These are phyloP conservation scores for Meloidogyne floridensis DNA, from an alignment of 1,140 invertebrate genomes.

Conservation along the genomic window DNA sequence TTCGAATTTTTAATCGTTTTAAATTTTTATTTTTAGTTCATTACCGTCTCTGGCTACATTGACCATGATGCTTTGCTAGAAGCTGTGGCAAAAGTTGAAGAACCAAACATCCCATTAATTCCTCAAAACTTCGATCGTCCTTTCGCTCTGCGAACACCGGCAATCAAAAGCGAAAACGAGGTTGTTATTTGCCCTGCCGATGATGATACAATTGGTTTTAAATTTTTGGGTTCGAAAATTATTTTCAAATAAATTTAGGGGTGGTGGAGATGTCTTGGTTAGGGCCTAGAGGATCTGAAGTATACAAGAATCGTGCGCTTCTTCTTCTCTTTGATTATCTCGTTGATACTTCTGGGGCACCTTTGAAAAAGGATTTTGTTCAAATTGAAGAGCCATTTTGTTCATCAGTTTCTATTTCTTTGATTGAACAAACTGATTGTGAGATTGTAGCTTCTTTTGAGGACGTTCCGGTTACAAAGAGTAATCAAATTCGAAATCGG, in stretches of 20 bases:
- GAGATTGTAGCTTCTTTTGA: conserved; percentile 76
- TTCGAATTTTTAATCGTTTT: background rate
- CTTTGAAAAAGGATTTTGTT: conserved; percentile 81
- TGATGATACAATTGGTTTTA: conserved; percentile 73
- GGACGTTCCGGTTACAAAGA: conserved; percentile 77
- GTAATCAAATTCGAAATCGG: conserved; percentile 73
- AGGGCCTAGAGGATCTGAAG: conserved; percentile 72
- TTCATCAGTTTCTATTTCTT: conserved; percentile 72
- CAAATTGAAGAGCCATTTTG: conserved; percentile 81
- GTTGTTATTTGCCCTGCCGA: conserved; percentile 77
- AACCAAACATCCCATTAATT: conserved; percentile 73
- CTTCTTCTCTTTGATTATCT: conserved; percentile 70
- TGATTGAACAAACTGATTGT: conserved; percentile 52
- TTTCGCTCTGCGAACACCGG: conserved; percentile 72
- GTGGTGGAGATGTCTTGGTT: conserved; percentile 79
- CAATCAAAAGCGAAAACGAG: conserved; percentile 67
- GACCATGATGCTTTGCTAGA: conserved; percentile 67
- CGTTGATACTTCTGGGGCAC: conserved; percentile 80
- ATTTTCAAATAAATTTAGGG: conserved; percentile 70
- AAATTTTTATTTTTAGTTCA: conserved; percentile 65
- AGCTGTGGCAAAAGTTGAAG: conserved; percentile 70
- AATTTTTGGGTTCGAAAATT: background rate
- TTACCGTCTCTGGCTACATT: conserved; percentile 82
- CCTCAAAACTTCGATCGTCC: conserved; percentile 50
- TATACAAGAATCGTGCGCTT: conserved; percentile 26